phyloP scores from a whole-genome alignment of 2,113 vertebrate species.

The Corynorhinus townsendii region DNA sequence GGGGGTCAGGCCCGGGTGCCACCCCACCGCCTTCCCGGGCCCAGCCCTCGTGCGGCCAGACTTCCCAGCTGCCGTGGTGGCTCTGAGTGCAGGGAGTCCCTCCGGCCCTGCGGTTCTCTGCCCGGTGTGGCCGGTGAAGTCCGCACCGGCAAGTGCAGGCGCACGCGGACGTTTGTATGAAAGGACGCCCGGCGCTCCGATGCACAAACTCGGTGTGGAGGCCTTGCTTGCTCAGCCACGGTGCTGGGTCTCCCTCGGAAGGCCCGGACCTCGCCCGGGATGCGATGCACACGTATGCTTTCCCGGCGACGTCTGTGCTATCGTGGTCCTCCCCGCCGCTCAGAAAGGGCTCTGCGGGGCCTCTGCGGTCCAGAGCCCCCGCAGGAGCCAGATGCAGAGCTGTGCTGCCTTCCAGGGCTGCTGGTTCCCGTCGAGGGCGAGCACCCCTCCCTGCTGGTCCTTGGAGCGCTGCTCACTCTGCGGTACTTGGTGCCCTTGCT shows the following conservation, averaged over 20 bases:
- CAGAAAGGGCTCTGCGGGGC: fast-evolving
- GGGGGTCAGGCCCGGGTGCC: fast-evolving
- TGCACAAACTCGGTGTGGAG: fast-evolving
- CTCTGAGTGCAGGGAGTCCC: not conserved
- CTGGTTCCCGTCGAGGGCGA: conserved; percentile 91
- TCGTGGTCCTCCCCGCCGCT: not conserved
- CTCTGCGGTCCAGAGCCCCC: fast-evolving
- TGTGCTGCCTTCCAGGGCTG: conserved; percentile 81
- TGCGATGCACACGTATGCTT: not conserved
- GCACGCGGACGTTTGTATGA: fast-evolving
- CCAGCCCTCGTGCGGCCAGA: fast-evolving
- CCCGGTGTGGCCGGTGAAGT: not conserved
- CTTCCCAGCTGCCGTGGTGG: fast-evolving
- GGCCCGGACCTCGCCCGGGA: fast-evolving
- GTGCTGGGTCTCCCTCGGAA: fast-evolving
- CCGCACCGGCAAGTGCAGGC: fast-evolving
- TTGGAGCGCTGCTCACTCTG: conserved; percentile 93
- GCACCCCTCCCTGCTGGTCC: conserved; percentile 88
- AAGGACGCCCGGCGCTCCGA: no score
- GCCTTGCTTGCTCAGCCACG: no score
- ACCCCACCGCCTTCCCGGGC: not conserved
- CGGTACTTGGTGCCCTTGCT: conserved; percentile 95
- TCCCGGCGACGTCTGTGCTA: fast-evolving
- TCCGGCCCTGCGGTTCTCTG: not conserved
- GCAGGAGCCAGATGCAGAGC: not conserved